phyloP scores from a whole-genome alignment of 2,113 vertebrate genomes.

The Hipposideros armiger region DNA sequence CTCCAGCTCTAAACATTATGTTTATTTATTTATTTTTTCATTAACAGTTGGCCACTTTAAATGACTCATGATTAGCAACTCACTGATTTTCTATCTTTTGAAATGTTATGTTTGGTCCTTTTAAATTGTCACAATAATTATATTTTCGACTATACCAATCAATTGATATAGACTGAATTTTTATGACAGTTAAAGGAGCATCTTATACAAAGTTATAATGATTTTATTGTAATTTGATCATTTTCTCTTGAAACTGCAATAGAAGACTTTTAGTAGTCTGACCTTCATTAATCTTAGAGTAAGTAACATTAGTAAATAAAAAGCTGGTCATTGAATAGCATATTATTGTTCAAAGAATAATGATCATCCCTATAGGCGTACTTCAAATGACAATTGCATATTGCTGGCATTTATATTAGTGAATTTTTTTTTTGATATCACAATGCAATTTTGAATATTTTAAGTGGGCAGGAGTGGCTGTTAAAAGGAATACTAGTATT shows the following conservation, averaged over 20 bases:
- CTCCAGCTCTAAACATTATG: background rate
- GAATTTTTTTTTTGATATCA: background rate
- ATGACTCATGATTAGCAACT: background rate
- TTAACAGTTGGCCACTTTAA: background rate
- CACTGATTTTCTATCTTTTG: background rate
- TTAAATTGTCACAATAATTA: background rate
- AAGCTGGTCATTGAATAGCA: background rate
- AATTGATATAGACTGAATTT: background rate
- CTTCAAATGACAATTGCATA: background rate
- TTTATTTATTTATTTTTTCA: background rate
- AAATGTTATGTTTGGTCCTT: background rate
- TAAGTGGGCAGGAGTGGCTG: background rate
- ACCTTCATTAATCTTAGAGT: background rate
- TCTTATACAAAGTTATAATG: background rate
- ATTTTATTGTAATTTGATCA: background rate
- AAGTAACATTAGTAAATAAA: background rate
- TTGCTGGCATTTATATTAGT: background rate
- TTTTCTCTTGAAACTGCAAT: background rate
- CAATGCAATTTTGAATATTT: background rate
- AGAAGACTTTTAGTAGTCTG: background rate
- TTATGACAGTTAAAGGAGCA: background rate
- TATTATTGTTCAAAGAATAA: background rate
- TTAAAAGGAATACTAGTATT: background rate
- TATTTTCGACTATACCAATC: background rate
- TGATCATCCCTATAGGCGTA: background rate